Base-by-base conservation (phyloP, 37 sponge, comb jelly and placozoan species). In the Aphrocallistes beatrix region DNA sequence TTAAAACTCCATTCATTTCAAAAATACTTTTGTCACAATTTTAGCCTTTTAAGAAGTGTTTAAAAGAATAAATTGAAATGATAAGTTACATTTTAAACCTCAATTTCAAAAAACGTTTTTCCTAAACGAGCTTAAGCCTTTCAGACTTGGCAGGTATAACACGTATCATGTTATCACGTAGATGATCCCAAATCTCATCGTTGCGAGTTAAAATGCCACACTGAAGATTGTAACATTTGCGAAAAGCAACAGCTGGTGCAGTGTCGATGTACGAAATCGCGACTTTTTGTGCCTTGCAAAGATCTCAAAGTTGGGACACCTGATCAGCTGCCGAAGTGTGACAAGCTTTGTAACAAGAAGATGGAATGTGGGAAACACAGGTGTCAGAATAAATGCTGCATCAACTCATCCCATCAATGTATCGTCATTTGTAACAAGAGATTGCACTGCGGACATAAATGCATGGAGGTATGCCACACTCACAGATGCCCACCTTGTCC, bases 211-310 rank as follows among this genome's bases (percentile, higher is more conserved):
- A 30, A 19, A 36, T 96, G 97, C 87, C 97, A 96, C 84, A 38
- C 45, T 50, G 97, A 91, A 0, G 87, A 85, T 36, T 96, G 97
- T 88, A 89, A 90, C 16, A 82, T 90, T 0, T 96, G 97, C 81
- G 47, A 40, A 1, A 88, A 85, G 37, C 51, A 51, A 38, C 37
- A 88, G 30, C 37, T 40, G 36, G 88, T 91, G 36, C 23, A n/a
- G 39, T 96, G 97, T 50, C 36, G 82, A 28, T 96, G 97, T 88
- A 91, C 90, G 23, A 60, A 81, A 38, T 40, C 89, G 25, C 39
- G 84, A 36, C 28, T 60, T 13, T 60, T 60, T 1, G 34, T 60
- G 10, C 75, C 25, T 3, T 60, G 75, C 34, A 13, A 25, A 60
- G n/a, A 60, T 13, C 75, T 60, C 3, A 60, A 60, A 28, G n/a